Evolutionary conservation across 2,797 vertebrate genomes (phyloP).

Genomic region (Bovichtus diacanthus): DNA sequence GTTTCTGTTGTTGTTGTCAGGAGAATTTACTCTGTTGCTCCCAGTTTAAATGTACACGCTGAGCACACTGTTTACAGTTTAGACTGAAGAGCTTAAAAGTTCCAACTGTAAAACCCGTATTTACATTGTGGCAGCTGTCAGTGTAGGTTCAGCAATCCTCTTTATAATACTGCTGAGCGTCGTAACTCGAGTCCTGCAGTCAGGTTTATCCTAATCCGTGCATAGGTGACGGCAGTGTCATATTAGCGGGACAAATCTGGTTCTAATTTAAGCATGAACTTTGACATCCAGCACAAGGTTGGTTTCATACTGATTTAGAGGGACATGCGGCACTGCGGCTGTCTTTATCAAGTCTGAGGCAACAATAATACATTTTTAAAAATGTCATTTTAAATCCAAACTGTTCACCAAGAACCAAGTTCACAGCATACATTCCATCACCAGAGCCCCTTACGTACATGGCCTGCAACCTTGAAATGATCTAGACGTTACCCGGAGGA

Average conservation of each 20-base stretch:
- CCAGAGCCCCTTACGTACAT: not conserved
- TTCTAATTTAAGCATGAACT: conserved; percentile 77
- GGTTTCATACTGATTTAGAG: conserved; percentile 11
- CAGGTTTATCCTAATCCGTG: conserved; percentile 69
- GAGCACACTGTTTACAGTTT: not conserved
- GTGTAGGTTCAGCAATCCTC: conserved; percentile 60
- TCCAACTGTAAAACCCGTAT: conserved; percentile 28
- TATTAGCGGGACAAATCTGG: conserved; percentile 56
- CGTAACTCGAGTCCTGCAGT: conserved; percentile 66
- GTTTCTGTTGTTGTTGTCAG: not conserved
- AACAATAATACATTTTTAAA: not conserved
- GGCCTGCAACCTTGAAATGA: too few species aligned
- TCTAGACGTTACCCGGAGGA: too few species aligned
- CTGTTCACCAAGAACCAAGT: not conserved
- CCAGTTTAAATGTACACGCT: not conserved
- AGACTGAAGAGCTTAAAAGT: not conserved
- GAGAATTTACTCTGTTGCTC: not conserved
- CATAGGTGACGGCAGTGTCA: conserved; percentile 64
- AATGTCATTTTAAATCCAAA: not conserved
- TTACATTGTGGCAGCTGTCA: conserved; percentile 62
- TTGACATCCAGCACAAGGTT: conserved; percentile 30
- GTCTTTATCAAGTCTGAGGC: not conserved
- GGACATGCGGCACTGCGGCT: not conserved
- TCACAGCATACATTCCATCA: not conserved
- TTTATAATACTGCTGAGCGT: conserved; percentile 72